Conservation (phyloP, 2,888 invertebrate species). For the Oxyscelio sp. region DNA sequence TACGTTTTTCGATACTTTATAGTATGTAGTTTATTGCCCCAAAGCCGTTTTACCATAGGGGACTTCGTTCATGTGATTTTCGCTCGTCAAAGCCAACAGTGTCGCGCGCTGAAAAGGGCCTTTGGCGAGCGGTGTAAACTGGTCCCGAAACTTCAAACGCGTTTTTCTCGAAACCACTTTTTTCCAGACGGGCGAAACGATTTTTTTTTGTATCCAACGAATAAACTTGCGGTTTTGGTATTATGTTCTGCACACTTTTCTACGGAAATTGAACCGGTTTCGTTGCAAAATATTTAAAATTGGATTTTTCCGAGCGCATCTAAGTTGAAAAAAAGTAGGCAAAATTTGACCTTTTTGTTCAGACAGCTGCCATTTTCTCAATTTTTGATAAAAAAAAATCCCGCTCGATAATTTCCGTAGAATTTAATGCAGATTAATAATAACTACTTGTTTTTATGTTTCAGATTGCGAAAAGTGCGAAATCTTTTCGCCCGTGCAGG, state of each 20-base stretch:
- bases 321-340: constrained; percentile 34
- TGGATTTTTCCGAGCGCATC: constrained; percentile 9
- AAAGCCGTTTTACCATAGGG: no score
- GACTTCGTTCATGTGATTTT: no score
- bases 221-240: constrained; percentile 28
- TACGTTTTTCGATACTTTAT: no score
- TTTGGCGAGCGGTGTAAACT: constrained; percentile 9
- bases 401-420: constrained; percentile 3
- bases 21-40: no score
- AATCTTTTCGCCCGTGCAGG: constrained; percentile 20
- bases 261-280: constrained; percentile 14
- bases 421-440: constrained; percentile 23
- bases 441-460: constrained; percentile 21
- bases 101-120: constrained; percentile 23
- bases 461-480: constrained; percentile 4
- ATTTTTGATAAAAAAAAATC: constrained; percentile 9
- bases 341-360: constrained; percentile 37
- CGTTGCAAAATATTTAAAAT: constrained; percentile 22
- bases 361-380: constrained; percentile 38
- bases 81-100: no score
- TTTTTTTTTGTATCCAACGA: constrained; percentile 24
- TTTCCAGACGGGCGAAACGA: neutral
- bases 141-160: constrained; percentile 25
- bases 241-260: constrained; percentile 22
- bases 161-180: constrained; percentile 41